Percentiles rank a stretch among this genome's conserved stretches.
Conservation (phyloP, 2,888 invertebrate species). For the Crioceris asparagi region DNA sequence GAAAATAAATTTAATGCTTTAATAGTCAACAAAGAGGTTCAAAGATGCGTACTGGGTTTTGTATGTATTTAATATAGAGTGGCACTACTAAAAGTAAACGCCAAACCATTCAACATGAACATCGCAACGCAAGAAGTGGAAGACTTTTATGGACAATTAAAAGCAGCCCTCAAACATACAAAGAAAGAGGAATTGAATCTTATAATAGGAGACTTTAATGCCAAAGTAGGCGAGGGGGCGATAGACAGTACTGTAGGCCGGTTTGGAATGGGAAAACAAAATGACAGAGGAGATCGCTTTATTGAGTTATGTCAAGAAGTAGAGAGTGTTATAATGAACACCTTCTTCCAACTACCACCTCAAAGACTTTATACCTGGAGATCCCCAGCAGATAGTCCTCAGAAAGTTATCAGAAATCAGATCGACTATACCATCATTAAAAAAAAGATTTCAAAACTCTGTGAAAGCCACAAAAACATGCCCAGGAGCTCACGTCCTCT, state of each 20-base stretch:
- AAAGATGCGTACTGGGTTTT: no score
- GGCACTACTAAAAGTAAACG: no score
- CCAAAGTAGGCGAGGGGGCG: not conserved
- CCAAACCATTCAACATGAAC: no score
- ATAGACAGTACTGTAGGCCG: not conserved
- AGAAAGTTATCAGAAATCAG: slow-evolving; percentile 6
- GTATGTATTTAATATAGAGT: no score
- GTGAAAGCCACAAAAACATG: no score
- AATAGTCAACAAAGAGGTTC: no score
- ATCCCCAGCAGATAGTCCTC: not conserved
- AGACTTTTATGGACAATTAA: no score
- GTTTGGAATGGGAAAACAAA: not conserved
- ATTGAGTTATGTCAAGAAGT: not conserved
- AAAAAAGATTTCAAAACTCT: not conserved
- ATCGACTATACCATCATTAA: slow-evolving; percentile 1
- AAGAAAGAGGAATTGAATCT: not conserved
- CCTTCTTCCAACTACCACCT: not conserved
- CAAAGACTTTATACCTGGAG: slow-evolving; percentile 4
- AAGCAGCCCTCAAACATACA: no score
- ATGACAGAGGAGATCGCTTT: not conserved
- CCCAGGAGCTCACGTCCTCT: not conserved
- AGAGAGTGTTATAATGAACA: no score
- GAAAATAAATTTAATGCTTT: no score
- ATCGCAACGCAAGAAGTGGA: no score
- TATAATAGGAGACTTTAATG: not conserved